These are phyloP conservation scores for Laupala kohalensis DNA, from an alignment of 1,140 invertebrate genomes.

Conservation along the genomic window DNA sequence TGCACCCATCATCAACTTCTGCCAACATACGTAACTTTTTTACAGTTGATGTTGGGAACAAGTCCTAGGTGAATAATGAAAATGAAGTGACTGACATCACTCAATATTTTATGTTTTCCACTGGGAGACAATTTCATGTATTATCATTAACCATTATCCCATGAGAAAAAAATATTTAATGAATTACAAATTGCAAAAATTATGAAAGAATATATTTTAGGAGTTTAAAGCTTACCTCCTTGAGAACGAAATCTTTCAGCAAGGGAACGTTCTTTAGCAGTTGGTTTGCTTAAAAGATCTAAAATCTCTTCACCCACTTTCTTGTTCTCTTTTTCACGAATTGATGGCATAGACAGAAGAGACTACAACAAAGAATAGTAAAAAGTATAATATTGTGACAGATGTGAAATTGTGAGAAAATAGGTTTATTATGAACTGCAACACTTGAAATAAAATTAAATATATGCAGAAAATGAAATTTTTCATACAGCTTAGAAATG, in stretches of 20 bases:
- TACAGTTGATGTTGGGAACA: too few species aligned
- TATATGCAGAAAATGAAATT: background rate
- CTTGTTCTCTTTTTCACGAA: constrained; percentile 88
- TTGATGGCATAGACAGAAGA: constrained; percentile 82
- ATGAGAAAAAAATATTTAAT: background rate
- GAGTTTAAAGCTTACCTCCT: constrained; percentile 43
- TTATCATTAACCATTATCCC: too few species aligned
- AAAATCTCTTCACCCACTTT: constrained; percentile 92
- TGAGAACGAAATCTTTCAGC: constrained; percentile 91
- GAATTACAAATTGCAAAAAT: background rate
- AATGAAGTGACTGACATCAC: too few species aligned
- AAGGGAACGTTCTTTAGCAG: constrained; percentile 85
- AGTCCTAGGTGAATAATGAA: too few species aligned
- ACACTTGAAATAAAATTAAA: background rate
- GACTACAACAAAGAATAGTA: constrained; percentile 46
- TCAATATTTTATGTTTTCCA: too few species aligned
- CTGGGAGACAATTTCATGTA: too few species aligned
- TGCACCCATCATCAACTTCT: too few species aligned
- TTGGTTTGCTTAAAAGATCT: constrained; percentile 85
- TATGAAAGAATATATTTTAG: background rate
- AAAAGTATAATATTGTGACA: background rate
- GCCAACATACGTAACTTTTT: too few species aligned
- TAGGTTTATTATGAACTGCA: background rate
- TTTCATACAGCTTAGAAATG: constrained; percentile 14
- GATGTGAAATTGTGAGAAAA: background rate